A percentile compares a stretch with the other conserved stretches of the same genome.
These are phyloP conservation scores for Gobionotothen gibberifrons DNA, from an alignment of 2,797 vertebrate genomes.

Conservation along the genomic window DNA sequence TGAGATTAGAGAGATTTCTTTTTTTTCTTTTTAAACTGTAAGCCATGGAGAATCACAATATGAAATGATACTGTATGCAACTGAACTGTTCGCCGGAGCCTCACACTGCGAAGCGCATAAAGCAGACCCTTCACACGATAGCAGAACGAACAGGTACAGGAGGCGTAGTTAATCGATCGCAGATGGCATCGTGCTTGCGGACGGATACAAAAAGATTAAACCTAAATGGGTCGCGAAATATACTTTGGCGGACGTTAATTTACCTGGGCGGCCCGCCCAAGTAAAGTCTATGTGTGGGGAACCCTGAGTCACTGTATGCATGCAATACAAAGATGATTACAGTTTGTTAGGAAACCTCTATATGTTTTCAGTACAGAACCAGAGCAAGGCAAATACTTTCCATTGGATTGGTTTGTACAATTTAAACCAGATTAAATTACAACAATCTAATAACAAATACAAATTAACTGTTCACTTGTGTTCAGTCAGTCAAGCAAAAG, in stretches of 20 bases:
- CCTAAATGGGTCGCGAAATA: no score
- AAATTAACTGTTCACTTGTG: neutral
- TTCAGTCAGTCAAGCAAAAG: neutral
- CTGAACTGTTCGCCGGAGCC: no score
- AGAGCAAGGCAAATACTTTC: neutral
- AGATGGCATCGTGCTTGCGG: no score
- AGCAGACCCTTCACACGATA: no score
- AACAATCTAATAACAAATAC: neutral
- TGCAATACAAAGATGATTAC: slow-evolving; percentile 5
- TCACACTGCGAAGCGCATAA: no score
- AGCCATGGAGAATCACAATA: slow-evolving; percentile 32
- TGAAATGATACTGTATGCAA: neutral
- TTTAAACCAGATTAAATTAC: neutral
- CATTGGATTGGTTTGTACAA: rapidly evolving
- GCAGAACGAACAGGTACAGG: no score
- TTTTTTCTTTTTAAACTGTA: neutral
- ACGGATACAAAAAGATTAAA: no score
- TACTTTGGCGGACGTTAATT: no score
- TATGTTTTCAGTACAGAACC: slow-evolving; percentile 4
- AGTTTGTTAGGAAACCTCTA: neutral
- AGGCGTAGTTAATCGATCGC: no score
- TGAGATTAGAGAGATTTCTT: slow-evolving; percentile 39
- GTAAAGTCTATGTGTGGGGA: no score
- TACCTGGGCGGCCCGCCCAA: no score
- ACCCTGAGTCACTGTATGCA: neutral